These are phyloP conservation scores for Drosophila differens DNA, from an alignment of 2,888 invertebrate species.

Conservation along the genomic window DNA sequence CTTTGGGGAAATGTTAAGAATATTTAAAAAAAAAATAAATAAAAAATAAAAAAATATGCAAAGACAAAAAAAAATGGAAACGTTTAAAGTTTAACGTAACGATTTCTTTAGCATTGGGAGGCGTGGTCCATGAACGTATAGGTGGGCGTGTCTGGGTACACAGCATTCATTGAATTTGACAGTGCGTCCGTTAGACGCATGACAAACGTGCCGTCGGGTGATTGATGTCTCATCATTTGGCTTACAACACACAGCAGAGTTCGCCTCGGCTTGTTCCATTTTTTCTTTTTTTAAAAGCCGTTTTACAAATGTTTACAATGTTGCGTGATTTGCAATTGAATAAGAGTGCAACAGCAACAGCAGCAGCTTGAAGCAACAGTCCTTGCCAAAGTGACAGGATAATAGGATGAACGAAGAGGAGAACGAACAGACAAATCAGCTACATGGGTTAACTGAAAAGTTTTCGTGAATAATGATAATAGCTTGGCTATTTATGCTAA, in stretches of 20 bases:
- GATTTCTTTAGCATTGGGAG: constrained; percentile 51
- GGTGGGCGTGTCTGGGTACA: constrained; percentile 38
- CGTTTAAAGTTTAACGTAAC: constrained; percentile 66
- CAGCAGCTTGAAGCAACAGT: constrained; percentile 32
- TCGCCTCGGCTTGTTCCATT: constrained; percentile 15
- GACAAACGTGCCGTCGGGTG: constrained; percentile 72
- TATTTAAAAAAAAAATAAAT: constrained; percentile 17
- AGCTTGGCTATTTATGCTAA: constrained; percentile 12
- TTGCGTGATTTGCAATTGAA: constrained; percentile 80
- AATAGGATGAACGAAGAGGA: neutral
- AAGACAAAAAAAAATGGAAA: constrained; percentile 57
- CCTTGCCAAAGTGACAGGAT: constrained; percentile 17
- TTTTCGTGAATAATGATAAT: constrained; percentile 32
- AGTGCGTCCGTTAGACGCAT: constrained; percentile 69
- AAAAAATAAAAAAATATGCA: neutral
- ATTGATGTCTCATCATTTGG: constrained; percentile 78
- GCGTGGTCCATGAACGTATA: constrained; percentile 18
- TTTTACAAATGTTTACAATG: constrained; percentile 81
- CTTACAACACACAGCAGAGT: constrained; percentile 47
- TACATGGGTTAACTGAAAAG: constrained; percentile 45
- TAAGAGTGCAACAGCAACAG: constrained; percentile 48
- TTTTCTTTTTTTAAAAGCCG: constrained; percentile 57
- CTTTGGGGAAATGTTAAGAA: constrained; percentile 26
- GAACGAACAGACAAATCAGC: neutral
- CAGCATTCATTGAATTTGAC: constrained; percentile 70